Evolutionary conservation across 2,113 vertebrate genomes (phyloP).

Genomic region (Syrmaticus mikado): DNA sequence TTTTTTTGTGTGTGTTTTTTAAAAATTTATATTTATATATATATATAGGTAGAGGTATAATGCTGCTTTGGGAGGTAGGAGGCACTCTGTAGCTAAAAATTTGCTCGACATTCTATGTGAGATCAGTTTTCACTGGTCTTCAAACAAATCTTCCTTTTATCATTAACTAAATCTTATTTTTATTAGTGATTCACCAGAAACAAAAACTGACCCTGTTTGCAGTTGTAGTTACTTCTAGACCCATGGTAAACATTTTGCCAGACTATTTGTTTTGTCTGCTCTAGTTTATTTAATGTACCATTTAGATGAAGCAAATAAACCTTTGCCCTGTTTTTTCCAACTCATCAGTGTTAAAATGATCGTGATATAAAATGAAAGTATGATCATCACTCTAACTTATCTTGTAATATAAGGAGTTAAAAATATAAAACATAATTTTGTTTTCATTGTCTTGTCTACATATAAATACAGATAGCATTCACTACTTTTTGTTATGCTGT

Average conservation of each 20-base stretch:
- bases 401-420: neutral
- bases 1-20: too few species aligned
- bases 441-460: neutral
- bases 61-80: neutral
- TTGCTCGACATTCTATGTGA: neutral
- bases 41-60: too few species aligned
- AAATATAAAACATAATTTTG: neutral
- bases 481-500: neutral
- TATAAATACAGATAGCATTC: neutral
- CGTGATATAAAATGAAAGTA: neutral
- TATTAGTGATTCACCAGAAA: neutral
- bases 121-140: neutral
- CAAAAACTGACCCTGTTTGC: neutral
- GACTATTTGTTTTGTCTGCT: slow-evolving; percentile 57
- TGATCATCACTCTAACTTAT: neutral
- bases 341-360: slow-evolving; percentile 5
- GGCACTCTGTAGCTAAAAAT: neutral
- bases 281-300: slow-evolving; percentile 48
- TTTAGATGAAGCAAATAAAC: slow-evolving; percentile 62
- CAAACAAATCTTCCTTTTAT: neutral
- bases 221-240: slow-evolving; percentile 35
- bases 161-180: slow-evolving; percentile 42
- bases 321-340: slow-evolving; percentile 63
- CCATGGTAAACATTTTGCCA: slow-evolving; percentile 35
- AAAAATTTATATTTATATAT: too few species aligned